A percentile compares a stretch with the other conserved stretches of the same genome.
phyloP scores from a whole-genome alignment of 2,113 vertebrate genomes.

The Nothocercus nigrocapillus region DNA sequence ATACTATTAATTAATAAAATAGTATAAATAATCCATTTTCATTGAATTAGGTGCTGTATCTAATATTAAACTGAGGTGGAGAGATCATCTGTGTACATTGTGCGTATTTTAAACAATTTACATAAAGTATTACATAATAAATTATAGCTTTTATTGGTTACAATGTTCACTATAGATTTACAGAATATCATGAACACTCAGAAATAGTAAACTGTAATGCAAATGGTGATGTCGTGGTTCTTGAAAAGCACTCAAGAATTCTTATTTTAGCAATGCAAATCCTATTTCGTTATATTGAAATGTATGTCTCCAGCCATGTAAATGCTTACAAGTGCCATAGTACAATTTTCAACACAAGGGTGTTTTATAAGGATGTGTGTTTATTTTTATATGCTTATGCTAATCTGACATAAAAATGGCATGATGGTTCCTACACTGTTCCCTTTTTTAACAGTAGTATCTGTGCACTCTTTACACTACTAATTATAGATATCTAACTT shows the following conservation, averaged over 20 bases:
- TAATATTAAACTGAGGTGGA: background rate
- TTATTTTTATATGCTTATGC: background rate
- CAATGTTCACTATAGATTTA: background rate
- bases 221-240: conserved; percentile 14
- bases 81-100: background rate
- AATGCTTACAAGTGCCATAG: background rate
- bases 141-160: conserved; percentile 14
- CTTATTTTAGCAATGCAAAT: conserved; percentile 47
- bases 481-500: background rate
- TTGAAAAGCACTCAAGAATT: conserved; percentile 46
- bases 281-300: conserved; percentile 39
- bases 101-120: conserved; percentile 31
- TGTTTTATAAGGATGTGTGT: background rate
- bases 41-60: background rate
- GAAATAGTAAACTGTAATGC: conserved; percentile 58
- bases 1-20: background rate
- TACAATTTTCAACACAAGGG: conserved; percentile 2
- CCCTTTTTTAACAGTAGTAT: background rate
- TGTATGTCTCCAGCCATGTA: background rate
- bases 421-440: background rate
- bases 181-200: background rate
- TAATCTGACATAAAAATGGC: background rate
- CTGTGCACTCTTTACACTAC: background rate
- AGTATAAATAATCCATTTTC: background rate
- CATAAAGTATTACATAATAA: conserved; percentile 25